Percentiles rank a stretch among this genome's conserved stretches.
These are phyloP conservation scores for Petromus typicus DNA, from an alignment of 2,113 vertebrate genomes.

Conservation along the genomic window DNA sequence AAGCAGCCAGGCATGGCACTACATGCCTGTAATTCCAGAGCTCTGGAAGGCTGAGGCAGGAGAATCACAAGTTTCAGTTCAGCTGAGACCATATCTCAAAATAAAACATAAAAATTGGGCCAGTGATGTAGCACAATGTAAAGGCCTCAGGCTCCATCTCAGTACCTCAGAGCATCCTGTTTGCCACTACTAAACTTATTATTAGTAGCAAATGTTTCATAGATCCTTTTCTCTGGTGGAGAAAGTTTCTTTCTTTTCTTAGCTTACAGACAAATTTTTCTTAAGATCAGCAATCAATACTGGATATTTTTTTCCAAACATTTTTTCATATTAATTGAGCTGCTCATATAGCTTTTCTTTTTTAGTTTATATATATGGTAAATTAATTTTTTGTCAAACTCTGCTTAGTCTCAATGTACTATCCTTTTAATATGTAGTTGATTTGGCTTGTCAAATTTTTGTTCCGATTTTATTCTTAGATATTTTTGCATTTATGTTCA, in stretches of 20 bases:
- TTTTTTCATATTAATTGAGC: background rate
- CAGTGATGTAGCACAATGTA: background rate
- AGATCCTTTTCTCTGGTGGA: conserved; percentile 1
- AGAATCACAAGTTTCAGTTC: background rate
- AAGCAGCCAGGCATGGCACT: background rate
- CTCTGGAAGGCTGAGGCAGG: background rate
- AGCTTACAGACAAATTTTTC: background rate
- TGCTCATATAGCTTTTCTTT: background rate
- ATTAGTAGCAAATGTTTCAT: background rate
- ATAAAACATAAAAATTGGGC: background rate
- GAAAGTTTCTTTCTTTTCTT: background rate
- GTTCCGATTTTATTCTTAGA: background rate
- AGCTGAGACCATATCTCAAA: background rate
- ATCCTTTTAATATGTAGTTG: background rate
- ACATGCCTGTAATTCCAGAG: background rate
- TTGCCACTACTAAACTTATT: background rate
- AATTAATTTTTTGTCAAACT: background rate
- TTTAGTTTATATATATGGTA: background rate
- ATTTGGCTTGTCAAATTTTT: background rate
- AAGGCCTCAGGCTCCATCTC: background rate
- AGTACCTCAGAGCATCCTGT: background rate
- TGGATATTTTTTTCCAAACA: background rate
- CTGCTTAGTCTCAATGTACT: background rate
- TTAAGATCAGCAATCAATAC: background rate
- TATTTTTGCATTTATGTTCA: background rate